Percentiles rank a stretch among this genome's conserved stretches.
These are phyloP conservation scores for Epicampocera succincta DNA, from an alignment of 2,888 invertebrate species.

Conservation along the genomic window DNA sequence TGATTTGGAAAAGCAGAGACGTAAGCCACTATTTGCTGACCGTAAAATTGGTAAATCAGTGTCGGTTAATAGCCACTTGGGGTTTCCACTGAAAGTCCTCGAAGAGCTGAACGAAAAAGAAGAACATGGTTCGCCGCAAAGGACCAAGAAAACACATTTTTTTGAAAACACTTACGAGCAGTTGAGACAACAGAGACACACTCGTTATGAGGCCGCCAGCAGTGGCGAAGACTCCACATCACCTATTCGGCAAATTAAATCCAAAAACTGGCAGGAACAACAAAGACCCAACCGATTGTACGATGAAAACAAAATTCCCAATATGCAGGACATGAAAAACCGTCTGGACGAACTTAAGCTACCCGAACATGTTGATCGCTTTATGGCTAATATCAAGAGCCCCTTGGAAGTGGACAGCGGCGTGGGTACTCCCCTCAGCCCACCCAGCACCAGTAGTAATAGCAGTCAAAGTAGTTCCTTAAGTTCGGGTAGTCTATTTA, in stretches of 20 bases:
- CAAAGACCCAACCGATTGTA: slow-evolving; percentile 78
- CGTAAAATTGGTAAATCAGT: slow-evolving; percentile 81
- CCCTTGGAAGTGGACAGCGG: slow-evolving; percentile 84
- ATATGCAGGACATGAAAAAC: slow-evolving; percentile 74
- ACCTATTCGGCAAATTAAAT: slow-evolving; percentile 73
- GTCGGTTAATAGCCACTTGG: slow-evolving; percentile 81
- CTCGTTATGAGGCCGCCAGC: slow-evolving; percentile 80
- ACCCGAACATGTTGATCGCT: slow-evolving; percentile 79
- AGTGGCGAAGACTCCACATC: slow-evolving; percentile 73
- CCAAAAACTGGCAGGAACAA: slow-evolving; percentile 18
- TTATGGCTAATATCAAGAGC: slow-evolving; percentile 78
- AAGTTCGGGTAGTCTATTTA: slow-evolving; percentile 76
- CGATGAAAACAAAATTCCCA: slow-evolving; percentile 71
- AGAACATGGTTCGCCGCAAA: slow-evolving; percentile 82
- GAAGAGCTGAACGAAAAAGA: slow-evolving; percentile 82
- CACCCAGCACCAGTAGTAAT: slow-evolving; percentile 81
- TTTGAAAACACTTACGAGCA: slow-evolving; percentile 88
- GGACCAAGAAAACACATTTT: slow-evolving; percentile 83
- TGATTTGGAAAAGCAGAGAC: slow-evolving; percentile 82
- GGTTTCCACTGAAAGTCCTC: slow-evolving; percentile 81
- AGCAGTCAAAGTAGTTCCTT: slow-evolving; percentile 72
- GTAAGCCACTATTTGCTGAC: slow-evolving; percentile 80
- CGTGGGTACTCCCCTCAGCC: slow-evolving; percentile 85
- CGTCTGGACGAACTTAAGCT: slow-evolving; percentile 78
- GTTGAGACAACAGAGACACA: slow-evolving; percentile 84